Evolutionary conservation across 2,888 invertebrate species (phyloP).

Genomic region (Druceiella hillmani): DNA sequence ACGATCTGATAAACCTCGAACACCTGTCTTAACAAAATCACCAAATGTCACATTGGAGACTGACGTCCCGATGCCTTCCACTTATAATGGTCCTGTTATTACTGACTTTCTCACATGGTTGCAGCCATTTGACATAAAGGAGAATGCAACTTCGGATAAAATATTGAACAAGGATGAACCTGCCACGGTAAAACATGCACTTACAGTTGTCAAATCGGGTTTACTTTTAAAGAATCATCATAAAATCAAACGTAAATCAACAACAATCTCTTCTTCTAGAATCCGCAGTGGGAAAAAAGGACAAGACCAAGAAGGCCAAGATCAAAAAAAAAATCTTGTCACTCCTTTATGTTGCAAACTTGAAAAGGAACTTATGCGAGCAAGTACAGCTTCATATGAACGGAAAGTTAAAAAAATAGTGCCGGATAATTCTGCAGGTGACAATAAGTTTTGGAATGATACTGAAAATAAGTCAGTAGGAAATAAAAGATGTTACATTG

Average conservation of each 20-base stretch:
- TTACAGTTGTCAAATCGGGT: conserved; percentile 44
- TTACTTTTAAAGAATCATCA: conserved; percentile 34
- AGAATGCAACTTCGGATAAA: conserved; percentile 25
- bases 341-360: too few relatives aligned
- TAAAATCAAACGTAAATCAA: conserved; percentile 47
- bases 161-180: conserved; percentile 36
- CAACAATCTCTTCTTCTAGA: conserved; percentile 44
- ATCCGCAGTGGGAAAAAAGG: conserved; percentile 25
- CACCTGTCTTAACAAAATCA: conserved; percentile 31
- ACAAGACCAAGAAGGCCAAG: conserved; percentile 37
- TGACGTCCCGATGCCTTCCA: conserved; percentile 38
- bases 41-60: conserved; percentile 30
- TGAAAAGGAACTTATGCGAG: background rate
- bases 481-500: conserved; percentile 51
- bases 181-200: conserved; percentile 47
- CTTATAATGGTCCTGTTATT: conserved; percentile 61
- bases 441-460: background rate
- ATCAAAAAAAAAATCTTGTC: too few relatives aligned
- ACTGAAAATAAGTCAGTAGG: conserved; percentile 43
- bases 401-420: conserved; percentile 14
- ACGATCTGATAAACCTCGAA: conserved; percentile 36
- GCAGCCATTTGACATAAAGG: conserved; percentile 46
- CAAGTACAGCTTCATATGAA: conserved; percentile 4
- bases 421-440: conserved; percentile 4
- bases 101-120: conserved; percentile 63